phyloP scores from a whole-genome alignment of 2,888 invertebrate species.

The Nephrocerus scutellatus region DNA sequence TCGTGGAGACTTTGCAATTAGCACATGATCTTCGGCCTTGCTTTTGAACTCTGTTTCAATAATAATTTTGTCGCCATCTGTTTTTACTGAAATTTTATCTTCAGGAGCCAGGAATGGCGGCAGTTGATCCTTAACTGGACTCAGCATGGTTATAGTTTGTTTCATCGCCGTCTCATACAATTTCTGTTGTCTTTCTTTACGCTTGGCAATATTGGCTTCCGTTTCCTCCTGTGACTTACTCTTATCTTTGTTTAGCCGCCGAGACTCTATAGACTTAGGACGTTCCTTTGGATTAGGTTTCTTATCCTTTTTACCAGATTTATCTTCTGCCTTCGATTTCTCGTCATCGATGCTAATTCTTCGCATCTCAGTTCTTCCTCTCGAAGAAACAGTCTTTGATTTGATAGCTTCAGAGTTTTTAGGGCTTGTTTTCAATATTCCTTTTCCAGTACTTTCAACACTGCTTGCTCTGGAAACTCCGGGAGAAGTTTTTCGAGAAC shows the following conservation, averaged over 20 bases:
- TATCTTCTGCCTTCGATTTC: constrained; percentile 31
- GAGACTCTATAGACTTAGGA: constrained; percentile 60
- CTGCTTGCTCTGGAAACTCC: constrained; percentile 47
- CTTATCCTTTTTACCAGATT: constrained; percentile 35
- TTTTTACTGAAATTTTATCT: constrained; percentile 65
- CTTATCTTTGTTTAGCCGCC: constrained; percentile 50
- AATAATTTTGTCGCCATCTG: constrained; percentile 63
- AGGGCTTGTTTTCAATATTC: constrained; percentile 29
- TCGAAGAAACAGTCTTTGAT: constrained; percentile 31
- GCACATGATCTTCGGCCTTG: constrained; percentile 67
- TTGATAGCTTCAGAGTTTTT: constrained; percentile 37
- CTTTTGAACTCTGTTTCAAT: constrained; percentile 67
- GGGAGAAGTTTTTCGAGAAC: constrained; percentile 46
- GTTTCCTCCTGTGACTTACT: constrained; percentile 68
- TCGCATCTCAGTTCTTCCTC: constrained; percentile 46
- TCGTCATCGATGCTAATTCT: constrained; percentile 51
- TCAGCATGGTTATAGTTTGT: constrained; percentile 65
- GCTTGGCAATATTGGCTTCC: constrained; percentile 61
- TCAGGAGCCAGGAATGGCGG: constrained; percentile 67
- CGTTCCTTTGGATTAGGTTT: constrained; percentile 59
- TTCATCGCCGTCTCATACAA: constrained; percentile 68
- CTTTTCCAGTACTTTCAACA: constrained; percentile 43
- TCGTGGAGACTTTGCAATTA: constrained; percentile 68
- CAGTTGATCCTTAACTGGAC: constrained; percentile 65
- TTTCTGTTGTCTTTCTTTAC: constrained; percentile 68